Conservation (phyloP, 1,140 invertebrate species). For the Trichomalopsis sarcophagae region DNA sequence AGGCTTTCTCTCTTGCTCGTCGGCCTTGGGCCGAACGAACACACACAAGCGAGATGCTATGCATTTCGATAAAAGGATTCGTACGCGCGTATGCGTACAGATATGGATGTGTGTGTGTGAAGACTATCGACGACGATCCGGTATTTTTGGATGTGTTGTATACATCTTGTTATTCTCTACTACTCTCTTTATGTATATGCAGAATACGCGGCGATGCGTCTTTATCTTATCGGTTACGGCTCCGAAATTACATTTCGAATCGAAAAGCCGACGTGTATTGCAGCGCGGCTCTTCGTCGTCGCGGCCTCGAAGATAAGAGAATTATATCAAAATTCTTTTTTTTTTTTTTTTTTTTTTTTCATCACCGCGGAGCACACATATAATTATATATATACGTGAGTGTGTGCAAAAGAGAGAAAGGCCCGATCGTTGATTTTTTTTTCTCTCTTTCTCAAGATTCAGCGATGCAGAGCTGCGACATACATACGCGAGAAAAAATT, state of each 20-base stretch:
- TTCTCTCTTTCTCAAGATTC: background rate
- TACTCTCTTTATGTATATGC: no score
- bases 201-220: no score
- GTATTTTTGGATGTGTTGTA: background rate
- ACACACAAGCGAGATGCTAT: background rate
- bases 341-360: background rate
- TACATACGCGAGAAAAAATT: no score
- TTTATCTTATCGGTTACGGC: background rate
- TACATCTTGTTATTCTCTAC: background rate
- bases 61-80: background rate
- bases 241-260: background rate
- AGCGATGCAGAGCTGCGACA: background rate
- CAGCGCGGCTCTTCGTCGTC: background rate
- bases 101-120: background rate
- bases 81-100: constrained; percentile 11
- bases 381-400: background rate
- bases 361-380: background rate
- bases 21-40: no score
- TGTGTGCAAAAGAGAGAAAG: no score
- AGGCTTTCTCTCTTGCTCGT: background rate
- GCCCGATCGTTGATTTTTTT: background rate
- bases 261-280: background rate
- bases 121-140: no score
- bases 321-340: background rate
- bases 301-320: background rate